Evolutionary conservation across 2,113 vertebrate genomes (phyloP).

Genomic region (Cynoglossus semilaevis): DNA sequence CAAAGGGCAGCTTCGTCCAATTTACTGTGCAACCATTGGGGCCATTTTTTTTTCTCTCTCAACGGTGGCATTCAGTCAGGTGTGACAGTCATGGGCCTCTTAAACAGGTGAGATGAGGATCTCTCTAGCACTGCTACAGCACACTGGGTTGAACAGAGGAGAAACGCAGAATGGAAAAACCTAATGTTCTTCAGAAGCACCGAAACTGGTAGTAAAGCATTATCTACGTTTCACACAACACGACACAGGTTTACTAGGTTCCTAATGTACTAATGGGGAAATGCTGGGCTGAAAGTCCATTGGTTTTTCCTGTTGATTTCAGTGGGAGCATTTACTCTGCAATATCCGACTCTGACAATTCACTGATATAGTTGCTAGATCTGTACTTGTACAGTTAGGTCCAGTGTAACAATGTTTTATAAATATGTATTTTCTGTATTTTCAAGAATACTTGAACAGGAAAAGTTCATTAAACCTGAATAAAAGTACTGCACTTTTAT

Average conservation of each 20-base stretch:
- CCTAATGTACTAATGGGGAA: constrained; percentile 46
- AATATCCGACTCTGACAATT: constrained; percentile 39
- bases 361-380: constrained; percentile 56
- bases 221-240: constrained; percentile 22
- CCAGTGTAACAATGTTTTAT: constrained; percentile 61
- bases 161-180: constrained; percentile 19
- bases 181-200: constrained; percentile 8
- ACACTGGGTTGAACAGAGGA: constrained; percentile 24
- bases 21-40: constrained; percentile 11
- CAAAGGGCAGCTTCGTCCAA: constrained; percentile 10
- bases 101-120: background rate
- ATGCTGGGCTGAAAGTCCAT: constrained; percentile 30
- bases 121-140: constrained; percentile 20
- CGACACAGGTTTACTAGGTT: constrained; percentile 13
- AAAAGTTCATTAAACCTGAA: constrained; percentile 75
- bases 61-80: constrained; percentile 13
- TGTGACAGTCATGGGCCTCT: constrained; percentile 2
- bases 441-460: constrained; percentile 79
- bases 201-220: constrained; percentile 16
- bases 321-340: constrained; percentile 47
- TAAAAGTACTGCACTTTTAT: constrained; percentile 75
- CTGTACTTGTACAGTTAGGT: constrained; percentile 64
- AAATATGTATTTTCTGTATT: constrained; percentile 68
- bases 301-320: constrained; percentile 33
- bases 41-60: no score